Percentiles rank a stretch among this genome's conserved stretches.
These are phyloP conservation scores for Magallana angulata DNA, from an alignment of 1,140 invertebrate species.

Conservation along the genomic window DNA sequence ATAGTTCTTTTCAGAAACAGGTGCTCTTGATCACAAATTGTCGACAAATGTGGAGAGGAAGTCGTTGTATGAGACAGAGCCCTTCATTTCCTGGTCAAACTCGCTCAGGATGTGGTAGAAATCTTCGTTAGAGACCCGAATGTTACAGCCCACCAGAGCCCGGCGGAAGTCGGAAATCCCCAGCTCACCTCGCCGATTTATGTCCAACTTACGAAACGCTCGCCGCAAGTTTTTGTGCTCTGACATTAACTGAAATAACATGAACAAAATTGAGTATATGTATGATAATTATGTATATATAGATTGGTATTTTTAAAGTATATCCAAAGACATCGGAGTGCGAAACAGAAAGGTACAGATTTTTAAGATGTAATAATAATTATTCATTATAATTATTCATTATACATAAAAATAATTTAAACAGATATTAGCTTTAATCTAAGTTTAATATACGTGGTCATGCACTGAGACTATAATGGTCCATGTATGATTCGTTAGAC, in stretches of 20 bases:
- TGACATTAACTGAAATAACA: constrained; percentile 64
- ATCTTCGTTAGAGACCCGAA: constrained; percentile 66
- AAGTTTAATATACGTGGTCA: no score
- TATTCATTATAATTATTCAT: no score
- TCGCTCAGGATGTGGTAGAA: constrained; percentile 67
- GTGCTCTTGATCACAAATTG: background rate
- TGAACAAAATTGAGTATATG: background rate
- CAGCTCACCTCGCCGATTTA: constrained; percentile 55
- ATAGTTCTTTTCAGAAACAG: no score
- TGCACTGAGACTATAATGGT: no score
- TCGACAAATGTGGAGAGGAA: constrained; percentile 63
- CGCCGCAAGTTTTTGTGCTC: constrained; percentile 66
- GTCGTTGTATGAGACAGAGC: constrained; percentile 65
- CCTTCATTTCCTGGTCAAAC: constrained; percentile 64
- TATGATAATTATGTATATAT: no score
- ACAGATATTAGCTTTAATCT: no score
- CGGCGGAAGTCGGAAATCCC: constrained; percentile 61
- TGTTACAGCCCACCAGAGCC: constrained; percentile 58
- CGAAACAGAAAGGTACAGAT: no score
- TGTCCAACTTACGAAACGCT: constrained; percentile 65
- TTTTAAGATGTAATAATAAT: no score
- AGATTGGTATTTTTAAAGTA: no score
- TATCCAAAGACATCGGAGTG: no score
- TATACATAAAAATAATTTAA: no score
- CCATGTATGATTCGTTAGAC: no score